A percentile compares a stretch with the other conserved stretches of the same genome.
phyloP scores from a whole-genome alignment of 2,113 vertebrate genomes.

The Rhea americana region DNA sequence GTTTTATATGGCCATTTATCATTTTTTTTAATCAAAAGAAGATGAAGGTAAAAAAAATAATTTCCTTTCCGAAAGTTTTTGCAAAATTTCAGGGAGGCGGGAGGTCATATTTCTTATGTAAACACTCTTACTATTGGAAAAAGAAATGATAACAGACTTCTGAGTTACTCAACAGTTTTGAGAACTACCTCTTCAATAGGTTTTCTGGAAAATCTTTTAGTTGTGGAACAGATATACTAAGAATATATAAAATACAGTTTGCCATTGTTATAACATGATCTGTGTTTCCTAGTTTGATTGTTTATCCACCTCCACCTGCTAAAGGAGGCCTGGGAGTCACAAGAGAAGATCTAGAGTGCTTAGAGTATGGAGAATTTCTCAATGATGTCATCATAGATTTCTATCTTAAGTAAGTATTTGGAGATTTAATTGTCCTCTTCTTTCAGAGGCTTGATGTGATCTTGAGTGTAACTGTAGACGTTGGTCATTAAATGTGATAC shows the following conservation, averaged over 20 bases:
- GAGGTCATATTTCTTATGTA: background rate
- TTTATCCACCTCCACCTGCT: slow-evolving; percentile 92
- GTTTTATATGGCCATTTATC: background rate
- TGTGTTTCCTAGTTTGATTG: slow-evolving; percentile 86
- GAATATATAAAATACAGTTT: background rate
- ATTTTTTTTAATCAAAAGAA: background rate
- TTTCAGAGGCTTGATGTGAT: background rate
- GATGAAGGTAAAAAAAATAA: background rate
- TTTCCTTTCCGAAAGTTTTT: background rate
- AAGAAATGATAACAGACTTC: background rate
- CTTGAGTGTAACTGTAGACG: background rate
- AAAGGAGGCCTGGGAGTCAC: slow-evolving; percentile 95
- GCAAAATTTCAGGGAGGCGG: background rate
- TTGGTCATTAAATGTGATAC: background rate
- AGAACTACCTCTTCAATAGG: background rate
- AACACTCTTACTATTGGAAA: background rate
- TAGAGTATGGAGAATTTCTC: slow-evolving; percentile 94
- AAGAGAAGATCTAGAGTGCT: slow-evolving; percentile 92
- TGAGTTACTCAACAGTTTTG: background rate
- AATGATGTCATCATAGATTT: slow-evolving; percentile 99
- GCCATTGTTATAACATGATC: background rate
- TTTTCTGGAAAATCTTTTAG: background rate
- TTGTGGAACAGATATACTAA: background rate
- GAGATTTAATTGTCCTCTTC: background rate
- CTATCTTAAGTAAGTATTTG: slow-evolving; percentile 91